Percentiles rank a stretch among this genome's conserved stretches.
phyloP scores from a whole-genome alignment of 2,888 invertebrate species.

The Sturmia bella region DNA sequence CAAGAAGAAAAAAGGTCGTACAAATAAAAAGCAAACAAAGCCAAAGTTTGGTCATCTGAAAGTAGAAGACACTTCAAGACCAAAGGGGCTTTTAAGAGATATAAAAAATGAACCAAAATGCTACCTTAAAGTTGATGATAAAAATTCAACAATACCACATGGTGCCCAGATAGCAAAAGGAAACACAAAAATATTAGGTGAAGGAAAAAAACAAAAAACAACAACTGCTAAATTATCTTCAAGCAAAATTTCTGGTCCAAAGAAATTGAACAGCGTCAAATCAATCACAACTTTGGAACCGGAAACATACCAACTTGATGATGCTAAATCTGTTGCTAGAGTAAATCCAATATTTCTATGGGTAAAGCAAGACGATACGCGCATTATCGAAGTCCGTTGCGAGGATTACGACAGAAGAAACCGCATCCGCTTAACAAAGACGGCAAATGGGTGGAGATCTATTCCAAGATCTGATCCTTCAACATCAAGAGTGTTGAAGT shows the following conservation, averaged over 20 bases:
- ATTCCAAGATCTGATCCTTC: conserved; percentile 88
- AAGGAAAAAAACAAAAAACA: neutral
- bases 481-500: conserved; percentile 78
- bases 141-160: neutral
- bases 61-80: conserved; percentile 69
- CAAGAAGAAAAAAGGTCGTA: conserved; percentile 74
- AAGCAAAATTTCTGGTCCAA: conserved; percentile 1
- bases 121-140: conserved; percentile 64
- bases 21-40: conserved; percentile 75
- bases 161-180: neutral
- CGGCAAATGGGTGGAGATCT: conserved; percentile 90
- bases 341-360: conserved; percentile 92
- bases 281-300: conserved; percentile 14
- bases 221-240: conserved; percentile 1
- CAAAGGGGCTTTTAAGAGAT: conserved; percentile 73
- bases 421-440: conserved; percentile 91
- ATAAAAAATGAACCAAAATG: conserved; percentile 79
- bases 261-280: conserved; percentile 1
- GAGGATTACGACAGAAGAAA: conserved; percentile 94
- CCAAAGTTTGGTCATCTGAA: conserved; percentile 72
- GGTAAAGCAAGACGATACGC: conserved; percentile 90
- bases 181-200: neutral
- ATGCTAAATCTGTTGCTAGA: conserved; percentile 58
- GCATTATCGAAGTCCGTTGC: conserved; percentile 91
- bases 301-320: neutral